These are phyloP conservation scores for Coptotermes formosanus DNA, from an alignment of 1,140 invertebrate species.

Conservation along the genomic window DNA sequence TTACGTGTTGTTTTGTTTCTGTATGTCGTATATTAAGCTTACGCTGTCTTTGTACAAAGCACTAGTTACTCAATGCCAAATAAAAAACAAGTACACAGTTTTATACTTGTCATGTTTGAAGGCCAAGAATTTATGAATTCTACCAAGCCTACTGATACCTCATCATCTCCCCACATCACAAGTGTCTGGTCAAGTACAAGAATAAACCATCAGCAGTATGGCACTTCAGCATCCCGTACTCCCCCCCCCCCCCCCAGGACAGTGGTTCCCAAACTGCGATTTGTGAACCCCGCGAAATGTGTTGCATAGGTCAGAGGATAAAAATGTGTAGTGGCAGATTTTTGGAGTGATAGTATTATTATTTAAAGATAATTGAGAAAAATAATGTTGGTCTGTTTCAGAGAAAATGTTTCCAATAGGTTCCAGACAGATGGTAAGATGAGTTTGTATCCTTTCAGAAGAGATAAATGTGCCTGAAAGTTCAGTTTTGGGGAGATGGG, in stretches of 20 bases:
- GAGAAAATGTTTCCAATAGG: too few species aligned
- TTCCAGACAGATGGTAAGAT: too few species aligned
- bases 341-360: too few species aligned
- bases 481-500: too few species aligned
- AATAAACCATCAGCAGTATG: slow-evolving; percentile 8
- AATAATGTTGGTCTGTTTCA: too few species aligned
- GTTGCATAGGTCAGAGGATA: too few species aligned
- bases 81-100: neutral
- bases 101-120: neutral
- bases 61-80: slow-evolving; percentile 16
- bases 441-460: too few species aligned
- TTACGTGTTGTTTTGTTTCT: neutral
- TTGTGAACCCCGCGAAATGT: neutral
- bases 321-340: too few species aligned
- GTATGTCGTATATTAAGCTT: neutral
- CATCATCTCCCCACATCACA: neutral
- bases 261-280: neutral
- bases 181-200: neutral
- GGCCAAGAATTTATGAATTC: neutral
- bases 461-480: too few species aligned
- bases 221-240: neutral
- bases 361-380: too few species aligned
- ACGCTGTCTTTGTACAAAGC: neutral
- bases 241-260: neutral
- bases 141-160: neutral